phyloP scores from a whole-genome alignment of 2,888 invertebrate genomes.

The Lasioglossum calceatum region DNA sequence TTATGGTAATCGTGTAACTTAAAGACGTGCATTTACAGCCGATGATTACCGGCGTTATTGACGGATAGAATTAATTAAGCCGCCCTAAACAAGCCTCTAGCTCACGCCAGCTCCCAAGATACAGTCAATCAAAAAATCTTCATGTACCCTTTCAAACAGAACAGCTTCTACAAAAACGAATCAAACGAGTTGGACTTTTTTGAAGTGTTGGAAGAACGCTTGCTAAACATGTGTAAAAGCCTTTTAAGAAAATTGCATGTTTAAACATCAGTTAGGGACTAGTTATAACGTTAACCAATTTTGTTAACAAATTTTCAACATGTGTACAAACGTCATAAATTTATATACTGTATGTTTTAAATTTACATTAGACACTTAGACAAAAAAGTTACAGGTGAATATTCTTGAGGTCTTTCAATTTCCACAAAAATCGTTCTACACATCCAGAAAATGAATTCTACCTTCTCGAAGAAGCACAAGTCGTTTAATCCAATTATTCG shows the following conservation, averaged over 20 bases:
- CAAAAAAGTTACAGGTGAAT: not conserved
- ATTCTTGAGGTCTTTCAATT: not conserved
- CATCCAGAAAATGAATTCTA: not conserved
- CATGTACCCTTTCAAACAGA: not conserved
- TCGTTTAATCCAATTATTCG: not conserved
- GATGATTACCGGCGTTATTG: not conserved
- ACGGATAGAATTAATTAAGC: not conserved
- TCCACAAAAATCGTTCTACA: not conserved
- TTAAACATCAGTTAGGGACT: too few relatives aligned
- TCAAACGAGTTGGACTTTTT: not conserved
- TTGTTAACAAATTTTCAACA: too few relatives aligned
- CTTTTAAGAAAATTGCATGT: not conserved
- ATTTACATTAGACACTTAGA: not conserved
- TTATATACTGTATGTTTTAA: not conserved
- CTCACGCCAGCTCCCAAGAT: not conserved
- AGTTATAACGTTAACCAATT: too few relatives aligned
- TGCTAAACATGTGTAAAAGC: not conserved
- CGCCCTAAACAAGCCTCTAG: not conserved
- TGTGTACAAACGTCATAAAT: too few relatives aligned
- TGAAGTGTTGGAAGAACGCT: not conserved
- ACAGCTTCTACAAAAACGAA: not conserved
- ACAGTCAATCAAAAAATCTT: not conserved
- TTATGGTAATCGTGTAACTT: slow-evolving; percentile 7
- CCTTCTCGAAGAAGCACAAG: not conserved
- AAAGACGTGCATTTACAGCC: not conserved